phyloP scores from a whole-genome alignment of 30 jellyfish, hydroid and myxozoan species.

The Turritopsis rubra region DNA sequence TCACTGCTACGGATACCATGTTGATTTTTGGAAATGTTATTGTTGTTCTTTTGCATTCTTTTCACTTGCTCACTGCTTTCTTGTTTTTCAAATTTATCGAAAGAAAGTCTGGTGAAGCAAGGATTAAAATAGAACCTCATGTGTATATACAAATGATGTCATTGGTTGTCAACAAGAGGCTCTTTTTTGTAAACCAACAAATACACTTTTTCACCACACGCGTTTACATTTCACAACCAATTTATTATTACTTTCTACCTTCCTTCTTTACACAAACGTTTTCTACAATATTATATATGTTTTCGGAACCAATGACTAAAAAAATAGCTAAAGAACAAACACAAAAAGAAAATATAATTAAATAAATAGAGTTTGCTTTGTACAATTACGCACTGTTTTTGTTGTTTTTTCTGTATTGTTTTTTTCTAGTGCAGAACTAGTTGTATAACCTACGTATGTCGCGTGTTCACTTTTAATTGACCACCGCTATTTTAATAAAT shows the following conservation, averaged over 20 bases:
- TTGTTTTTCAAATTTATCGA: background rate
- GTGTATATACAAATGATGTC: background rate
- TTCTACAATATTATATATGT: background rate
- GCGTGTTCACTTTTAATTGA: background rate
- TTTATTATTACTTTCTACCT: background rate
- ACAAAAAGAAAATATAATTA: too few species aligned
- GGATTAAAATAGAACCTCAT: conserved; percentile 28
- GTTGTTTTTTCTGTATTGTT: too few species aligned
- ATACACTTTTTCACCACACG: background rate
- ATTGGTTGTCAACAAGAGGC: background rate
- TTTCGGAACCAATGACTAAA: background rate
- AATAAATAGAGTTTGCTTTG: background rate
- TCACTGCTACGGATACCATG: background rate
- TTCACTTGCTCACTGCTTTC: conserved; percentile 15
- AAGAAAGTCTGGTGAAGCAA: conserved; percentile 15
- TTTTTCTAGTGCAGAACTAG: background rate
- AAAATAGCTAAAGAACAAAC: background rate
- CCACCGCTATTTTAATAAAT: background rate
- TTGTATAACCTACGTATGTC: too few species aligned
- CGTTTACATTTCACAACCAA: background rate
- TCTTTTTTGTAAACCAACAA: background rate
- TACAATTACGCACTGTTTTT: background rate
- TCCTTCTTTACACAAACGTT: background rate
- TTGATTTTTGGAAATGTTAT: background rate
- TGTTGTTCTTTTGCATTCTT: background rate